These are phyloP conservation scores for Beroe forskalii DNA, from an alignment of 37 sponge, comb jelly and placozoan species.

Conservation along the genomic window DNA sequence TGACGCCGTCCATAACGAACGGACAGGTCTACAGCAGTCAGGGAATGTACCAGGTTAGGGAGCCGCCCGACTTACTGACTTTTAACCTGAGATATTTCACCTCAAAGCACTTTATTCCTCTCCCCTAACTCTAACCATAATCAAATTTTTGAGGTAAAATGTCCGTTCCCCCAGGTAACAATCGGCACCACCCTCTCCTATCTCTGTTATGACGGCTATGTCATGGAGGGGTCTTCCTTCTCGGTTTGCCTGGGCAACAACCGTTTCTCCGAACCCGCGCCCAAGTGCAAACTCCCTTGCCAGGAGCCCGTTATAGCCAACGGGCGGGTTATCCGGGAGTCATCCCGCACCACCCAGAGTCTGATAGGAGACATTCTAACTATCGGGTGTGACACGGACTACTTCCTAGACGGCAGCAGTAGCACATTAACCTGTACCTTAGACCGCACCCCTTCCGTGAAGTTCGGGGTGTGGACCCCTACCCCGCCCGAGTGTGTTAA, in stretches of 20 bases:
- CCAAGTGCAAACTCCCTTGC: slow-evolving; percentile 40
- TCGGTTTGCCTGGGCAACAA: slow-evolving; percentile 39
- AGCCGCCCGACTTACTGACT: no score
- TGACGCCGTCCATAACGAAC: slow-evolving; percentile 20
- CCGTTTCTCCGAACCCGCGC: neutral
- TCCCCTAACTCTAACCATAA: no score
- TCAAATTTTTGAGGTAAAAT: no score
- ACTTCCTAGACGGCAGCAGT: neutral
- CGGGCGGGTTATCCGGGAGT: neutral
- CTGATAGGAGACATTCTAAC: slow-evolving; percentile 5
- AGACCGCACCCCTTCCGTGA: neutral
- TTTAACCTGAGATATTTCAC: no score
- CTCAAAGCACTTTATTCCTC: no score
- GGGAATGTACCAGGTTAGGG: slow-evolving; percentile 65
- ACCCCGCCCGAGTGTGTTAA: slow-evolving; percentile 2
- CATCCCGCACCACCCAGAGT: neutral
- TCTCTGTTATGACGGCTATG: slow-evolving; percentile 6
- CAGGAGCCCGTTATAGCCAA: slow-evolving; percentile 1
- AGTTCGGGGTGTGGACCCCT: neutral
- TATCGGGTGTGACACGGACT: neutral
- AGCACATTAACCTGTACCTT: neutral
- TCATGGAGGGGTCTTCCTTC: neutral
- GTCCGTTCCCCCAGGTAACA: no score
- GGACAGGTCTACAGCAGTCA: slow-evolving; percentile 64
- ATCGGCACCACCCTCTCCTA: slow-evolving; percentile 43